Conservation (phyloP, 1,140 invertebrate genomes). For the Drosophila takahashii region DNA sequence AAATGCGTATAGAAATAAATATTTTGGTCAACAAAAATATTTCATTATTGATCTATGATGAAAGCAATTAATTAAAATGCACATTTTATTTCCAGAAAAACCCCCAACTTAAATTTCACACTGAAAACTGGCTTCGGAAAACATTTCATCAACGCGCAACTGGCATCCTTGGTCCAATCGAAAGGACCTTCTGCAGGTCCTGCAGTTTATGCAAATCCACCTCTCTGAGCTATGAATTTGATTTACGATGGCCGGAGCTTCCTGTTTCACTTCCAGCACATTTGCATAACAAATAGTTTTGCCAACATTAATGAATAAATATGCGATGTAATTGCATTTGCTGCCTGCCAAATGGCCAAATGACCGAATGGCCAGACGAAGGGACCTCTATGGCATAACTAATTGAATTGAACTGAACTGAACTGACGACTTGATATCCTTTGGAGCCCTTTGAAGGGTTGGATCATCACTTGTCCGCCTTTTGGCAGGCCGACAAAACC, state of each 20-base stretch:
- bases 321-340: slow-evolving; percentile 46
- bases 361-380: not conserved
- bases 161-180: not conserved
- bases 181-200: slow-evolving; percentile 10
- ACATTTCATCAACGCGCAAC: slow-evolving; percentile 5
- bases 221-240: slow-evolving; percentile 60
- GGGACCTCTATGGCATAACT: slow-evolving; percentile 24
- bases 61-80: no score
- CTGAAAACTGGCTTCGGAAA: no score
- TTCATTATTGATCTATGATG: no score
- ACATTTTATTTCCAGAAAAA: no score
- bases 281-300: slow-evolving; percentile 45
- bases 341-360: not conserved
- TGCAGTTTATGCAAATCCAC: slow-evolving; percentile 36
- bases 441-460: slow-evolving; percentile 23
- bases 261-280: slow-evolving; percentile 34
- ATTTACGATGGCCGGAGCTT: slow-evolving; percentile 50
- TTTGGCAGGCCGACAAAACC: slow-evolving; percentile 7
- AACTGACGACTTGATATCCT: slow-evolving; percentile 19
- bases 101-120: not conserved
- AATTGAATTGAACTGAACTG: slow-evolving; percentile 42
- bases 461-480: slow-evolving; percentile 23
- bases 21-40: no score
- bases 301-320: slow-evolving; percentile 49
- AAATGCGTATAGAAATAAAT: no score